A percentile compares a stretch with the other conserved stretches of the same genome.
Conservation (phyloP, 2,888 invertebrate species). For the Mesodorylaimus sp. region DNA sequence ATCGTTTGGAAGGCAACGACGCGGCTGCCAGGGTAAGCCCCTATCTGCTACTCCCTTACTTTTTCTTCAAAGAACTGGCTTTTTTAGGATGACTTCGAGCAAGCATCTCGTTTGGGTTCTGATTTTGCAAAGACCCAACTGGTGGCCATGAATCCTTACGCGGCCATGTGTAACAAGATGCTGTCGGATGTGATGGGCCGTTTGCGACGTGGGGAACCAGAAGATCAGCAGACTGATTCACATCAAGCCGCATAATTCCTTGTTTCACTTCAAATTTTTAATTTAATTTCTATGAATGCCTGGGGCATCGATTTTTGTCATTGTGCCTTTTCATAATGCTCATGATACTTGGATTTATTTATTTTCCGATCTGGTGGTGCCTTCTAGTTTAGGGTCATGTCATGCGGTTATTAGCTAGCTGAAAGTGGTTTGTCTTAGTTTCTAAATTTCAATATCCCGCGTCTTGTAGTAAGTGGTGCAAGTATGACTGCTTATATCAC, state of each 20-base stretch:
- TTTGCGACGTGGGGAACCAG: constrained; percentile 14
- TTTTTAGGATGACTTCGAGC: constrained; percentile 48
- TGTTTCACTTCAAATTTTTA: not conserved
- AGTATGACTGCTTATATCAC: no score
- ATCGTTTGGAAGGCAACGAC: constrained; percentile 47
- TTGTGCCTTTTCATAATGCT: no score
- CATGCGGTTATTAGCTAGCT: no score
- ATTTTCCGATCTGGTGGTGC: no score
- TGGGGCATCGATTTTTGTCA: not conserved
- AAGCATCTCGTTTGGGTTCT: constrained; percentile 61
- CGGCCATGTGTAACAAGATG: constrained; percentile 88
- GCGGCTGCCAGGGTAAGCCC: constrained; percentile 45
- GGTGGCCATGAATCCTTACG: constrained; percentile 74
- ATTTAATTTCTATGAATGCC: not conserved
- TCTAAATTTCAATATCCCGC: no score
- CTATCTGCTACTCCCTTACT: not conserved
- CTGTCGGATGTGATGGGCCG: constrained; percentile 53
- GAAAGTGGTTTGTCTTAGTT: no score
- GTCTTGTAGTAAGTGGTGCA: no score
- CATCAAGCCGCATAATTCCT: not conserved
- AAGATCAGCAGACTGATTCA: not conserved
- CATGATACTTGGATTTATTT: no score
- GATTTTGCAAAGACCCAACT: constrained; percentile 63
- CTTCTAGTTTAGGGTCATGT: no score
- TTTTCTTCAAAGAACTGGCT: not conserved